Conservation (phyloP, 2,797 vertebrate genomes). For the Pangasius larnaudii region DNA sequence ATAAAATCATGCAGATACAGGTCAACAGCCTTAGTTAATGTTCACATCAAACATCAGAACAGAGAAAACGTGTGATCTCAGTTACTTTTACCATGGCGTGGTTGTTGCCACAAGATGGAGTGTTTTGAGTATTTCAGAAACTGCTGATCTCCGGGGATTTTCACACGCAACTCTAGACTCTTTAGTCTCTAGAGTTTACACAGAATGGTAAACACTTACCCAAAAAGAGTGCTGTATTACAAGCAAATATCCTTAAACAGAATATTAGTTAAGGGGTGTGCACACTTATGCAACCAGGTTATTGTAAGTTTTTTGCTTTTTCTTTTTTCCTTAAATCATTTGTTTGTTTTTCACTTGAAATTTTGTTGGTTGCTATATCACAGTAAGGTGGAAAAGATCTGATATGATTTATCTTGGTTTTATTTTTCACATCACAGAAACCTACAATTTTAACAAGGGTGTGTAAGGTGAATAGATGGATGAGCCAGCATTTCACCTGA, state of each 20-base stretch:
- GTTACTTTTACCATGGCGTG: not conserved
- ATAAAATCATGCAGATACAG: not conserved
- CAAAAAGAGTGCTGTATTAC: not conserved
- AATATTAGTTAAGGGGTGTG: not conserved
- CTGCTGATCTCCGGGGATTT: not conserved
- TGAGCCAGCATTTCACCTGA: constrained; percentile 43
- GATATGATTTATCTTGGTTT: not conserved
- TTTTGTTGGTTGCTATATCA: not conserved
- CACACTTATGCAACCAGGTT: not conserved
- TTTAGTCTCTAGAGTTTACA: not conserved
- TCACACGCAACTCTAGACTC: not conserved
- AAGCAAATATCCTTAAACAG: not conserved
- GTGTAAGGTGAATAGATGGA: constrained; percentile 24
- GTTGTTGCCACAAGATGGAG: not conserved
- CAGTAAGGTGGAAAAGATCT: not conserved
- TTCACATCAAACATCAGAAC: not conserved
- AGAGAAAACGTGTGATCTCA: not conserved
- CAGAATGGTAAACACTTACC: not conserved
- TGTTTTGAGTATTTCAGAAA: not conserved
- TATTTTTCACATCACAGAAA: not conserved
- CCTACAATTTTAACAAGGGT: not conserved
- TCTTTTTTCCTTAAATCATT: not conserved
- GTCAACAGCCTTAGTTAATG: not conserved
- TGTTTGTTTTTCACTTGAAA: not conserved
- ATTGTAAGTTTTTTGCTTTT: not conserved